Base-by-base conservation (phyloP, 2,888 invertebrate species). In the Phengaris arion region DNA sequence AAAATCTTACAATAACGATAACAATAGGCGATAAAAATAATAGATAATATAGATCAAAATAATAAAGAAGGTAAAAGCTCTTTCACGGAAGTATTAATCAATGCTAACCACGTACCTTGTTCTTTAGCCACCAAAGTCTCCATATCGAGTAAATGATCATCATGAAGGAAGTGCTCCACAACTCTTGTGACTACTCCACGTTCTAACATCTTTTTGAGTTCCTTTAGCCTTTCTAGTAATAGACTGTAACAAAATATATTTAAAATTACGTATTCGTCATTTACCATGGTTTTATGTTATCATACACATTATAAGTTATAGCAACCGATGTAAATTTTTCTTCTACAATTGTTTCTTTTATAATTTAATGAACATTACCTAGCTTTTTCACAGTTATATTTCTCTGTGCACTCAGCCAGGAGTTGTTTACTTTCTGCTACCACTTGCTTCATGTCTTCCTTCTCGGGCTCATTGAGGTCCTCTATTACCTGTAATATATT, bases 121-220 rank as follows among this genome's bases (percentile, higher is more conserved):
- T 98, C 81, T 10, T 77, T 76, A 51, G 77, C 75, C n/a, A 77
- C 74, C 15, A 77, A 35, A 0, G 55, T 59, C 8, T 99, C 99
- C 74, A 99, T 89, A 2, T 99, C 99, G 0, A 81, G 83, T 0
- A 90, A 78, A 0, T 90, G 88, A 0, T 97, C 97, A 52, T 98
- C 98, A 84, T 99, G 99, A 82, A 99, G 97, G 86, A 99, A 99
- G 90, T 99, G 98, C 86, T 99, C 98, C 2, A 99, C 99, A 1
- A 99, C 98, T 77, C 98, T 95, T 81, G 97, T 97, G 0, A 99
- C 98, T 6, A 99, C 96, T 0, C 98, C 98, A 80, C 97, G 97
- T 85, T 98, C 98, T 80, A 99, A 97, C 83, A 96, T 96, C 82
- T 97, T 96, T 86, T 98, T 98, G 13, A 99, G 92, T 81, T 98